Percentiles rank a stretch among this genome's conserved stretches.
Evolutionary conservation across 2,113 vertebrate species (phyloP).

Genomic region (Monarcha castaneiventris): DNA sequence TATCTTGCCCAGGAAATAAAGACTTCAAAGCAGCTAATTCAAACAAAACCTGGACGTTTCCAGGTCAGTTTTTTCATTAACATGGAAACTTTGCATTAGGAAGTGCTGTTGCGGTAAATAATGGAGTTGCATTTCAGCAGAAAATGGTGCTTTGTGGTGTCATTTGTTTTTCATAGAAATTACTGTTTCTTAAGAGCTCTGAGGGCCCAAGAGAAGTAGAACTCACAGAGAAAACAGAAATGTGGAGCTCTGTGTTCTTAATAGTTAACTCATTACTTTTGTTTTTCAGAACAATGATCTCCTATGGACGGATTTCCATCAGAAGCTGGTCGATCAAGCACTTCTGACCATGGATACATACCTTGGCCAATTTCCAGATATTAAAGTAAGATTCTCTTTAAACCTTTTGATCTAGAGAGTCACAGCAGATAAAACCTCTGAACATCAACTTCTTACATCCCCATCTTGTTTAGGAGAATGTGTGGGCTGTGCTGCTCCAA

Average conservation of each 20-base stretch:
- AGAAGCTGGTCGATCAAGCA: slow-evolving; percentile 95
- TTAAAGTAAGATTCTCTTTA: slow-evolving; percentile 81
- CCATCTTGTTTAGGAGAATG: background rate
- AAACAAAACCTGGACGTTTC: background rate
- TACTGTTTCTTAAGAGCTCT: background rate
- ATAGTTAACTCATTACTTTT: background rate
- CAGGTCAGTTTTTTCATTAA: background rate
- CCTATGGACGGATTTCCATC: slow-evolving; percentile 95
- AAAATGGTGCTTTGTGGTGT: background rate
- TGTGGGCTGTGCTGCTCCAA: background rate
- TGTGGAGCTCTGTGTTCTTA: background rate
- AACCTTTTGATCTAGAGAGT: background rate
- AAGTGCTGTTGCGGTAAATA: background rate
- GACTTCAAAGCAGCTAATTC: background rate
- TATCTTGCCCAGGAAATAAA: background rate
- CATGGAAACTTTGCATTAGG: background rate
- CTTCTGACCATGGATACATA: slow-evolving; percentile 98
- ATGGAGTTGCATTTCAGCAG: background rate
- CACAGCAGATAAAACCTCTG: background rate
- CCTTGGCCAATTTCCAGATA: slow-evolving; percentile 97
- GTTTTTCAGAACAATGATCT: slow-evolving; percentile 89
- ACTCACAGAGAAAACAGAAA: background rate
- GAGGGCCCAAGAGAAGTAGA: background rate
- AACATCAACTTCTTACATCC: background rate
- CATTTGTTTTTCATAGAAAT: background rate